These are phyloP conservation scores for Machimus atricapillus DNA, from an alignment of 2,888 invertebrate genomes.

Conservation along the genomic window DNA sequence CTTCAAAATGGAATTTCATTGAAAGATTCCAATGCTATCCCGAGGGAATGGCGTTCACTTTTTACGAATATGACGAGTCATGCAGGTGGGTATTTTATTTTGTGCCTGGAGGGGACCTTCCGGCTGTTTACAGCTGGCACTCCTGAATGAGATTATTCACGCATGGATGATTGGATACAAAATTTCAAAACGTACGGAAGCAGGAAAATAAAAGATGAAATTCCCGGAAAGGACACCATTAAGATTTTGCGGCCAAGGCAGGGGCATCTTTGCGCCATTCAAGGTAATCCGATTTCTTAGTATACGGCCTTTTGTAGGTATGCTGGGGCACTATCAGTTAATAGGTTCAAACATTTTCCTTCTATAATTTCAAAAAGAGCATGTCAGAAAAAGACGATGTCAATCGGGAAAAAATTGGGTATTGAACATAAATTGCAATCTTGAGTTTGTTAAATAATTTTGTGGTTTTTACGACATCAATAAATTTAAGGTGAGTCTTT, in stretches of 20 bases:
- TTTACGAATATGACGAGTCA: not conserved
- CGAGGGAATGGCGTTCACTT: not conserved
- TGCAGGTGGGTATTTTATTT: not conserved
- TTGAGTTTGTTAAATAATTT: too few relatives aligned
- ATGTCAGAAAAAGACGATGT: not conserved
- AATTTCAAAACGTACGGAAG: not conserved
- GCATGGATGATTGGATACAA: not conserved
- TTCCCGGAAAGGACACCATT: not conserved
- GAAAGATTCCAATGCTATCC: not conserved
- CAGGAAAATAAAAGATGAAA: not conserved
- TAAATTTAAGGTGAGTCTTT: too few relatives aligned
- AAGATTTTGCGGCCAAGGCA: not conserved
- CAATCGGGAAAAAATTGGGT: too few relatives aligned
- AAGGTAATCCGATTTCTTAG: not conserved
- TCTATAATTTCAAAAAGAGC: not conserved
- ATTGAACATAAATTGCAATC: too few relatives aligned
- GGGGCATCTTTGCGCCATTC: not conserved
- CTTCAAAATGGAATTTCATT: not conserved
- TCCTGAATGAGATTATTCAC: not conserved
- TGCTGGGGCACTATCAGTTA: not conserved
- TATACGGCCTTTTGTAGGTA: not conserved
- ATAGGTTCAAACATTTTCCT: not conserved
- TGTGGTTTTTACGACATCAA: too few relatives aligned
- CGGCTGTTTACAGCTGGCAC: not conserved
- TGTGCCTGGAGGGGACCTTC: not conserved